A percentile compares a stretch with the other conserved stretches of the same genome.
phyloP scores from a whole-genome alignment of 1,140 invertebrate genomes.

The Contarinia nasturtii region DNA sequence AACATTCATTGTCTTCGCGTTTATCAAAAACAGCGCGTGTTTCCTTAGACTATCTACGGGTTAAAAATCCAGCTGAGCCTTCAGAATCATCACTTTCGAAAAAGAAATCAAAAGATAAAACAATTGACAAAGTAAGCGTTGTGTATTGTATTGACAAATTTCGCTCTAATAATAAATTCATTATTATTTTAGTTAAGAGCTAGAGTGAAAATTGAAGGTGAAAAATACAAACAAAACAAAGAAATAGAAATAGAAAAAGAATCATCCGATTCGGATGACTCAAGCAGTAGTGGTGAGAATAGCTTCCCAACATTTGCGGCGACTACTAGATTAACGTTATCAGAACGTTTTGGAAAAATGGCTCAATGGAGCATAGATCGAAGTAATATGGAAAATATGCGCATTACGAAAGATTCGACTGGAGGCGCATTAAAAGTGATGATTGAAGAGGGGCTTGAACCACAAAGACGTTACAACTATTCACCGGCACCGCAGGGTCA shows the following conservation, averaged over 20 bases:
- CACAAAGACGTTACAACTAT: conserved; percentile 28
- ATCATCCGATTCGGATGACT: conserved; percentile 21
- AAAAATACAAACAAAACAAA: conserved; percentile 20
- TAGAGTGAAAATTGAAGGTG: conserved; percentile 24
- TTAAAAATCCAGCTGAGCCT: conserved; percentile 16
- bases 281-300: conserved; percentile 18
- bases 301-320: conserved; percentile 21
- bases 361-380: conserved; percentile 69
- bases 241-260: neutral
- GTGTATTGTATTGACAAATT: no score
- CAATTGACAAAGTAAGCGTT: conserved; percentile 6
- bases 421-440: conserved; percentile 52
- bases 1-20: no score
- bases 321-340: conserved; percentile 39
- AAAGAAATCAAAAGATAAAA: conserved; percentile 22
- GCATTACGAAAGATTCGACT: conserved; percentile 50
- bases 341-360: conserved; percentile 74
- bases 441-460: conserved; percentile 36
- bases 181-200: conserved; percentile 14
- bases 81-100: conserved; percentile 17
- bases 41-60: no score
- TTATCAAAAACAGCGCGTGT: neutral
- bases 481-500: conserved; percentile 53
- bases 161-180: neutral
- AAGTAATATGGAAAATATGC: conserved; percentile 52